phyloP scores from a whole-genome alignment of 2,113 vertebrate genomes.

The Murina feae region DNA sequence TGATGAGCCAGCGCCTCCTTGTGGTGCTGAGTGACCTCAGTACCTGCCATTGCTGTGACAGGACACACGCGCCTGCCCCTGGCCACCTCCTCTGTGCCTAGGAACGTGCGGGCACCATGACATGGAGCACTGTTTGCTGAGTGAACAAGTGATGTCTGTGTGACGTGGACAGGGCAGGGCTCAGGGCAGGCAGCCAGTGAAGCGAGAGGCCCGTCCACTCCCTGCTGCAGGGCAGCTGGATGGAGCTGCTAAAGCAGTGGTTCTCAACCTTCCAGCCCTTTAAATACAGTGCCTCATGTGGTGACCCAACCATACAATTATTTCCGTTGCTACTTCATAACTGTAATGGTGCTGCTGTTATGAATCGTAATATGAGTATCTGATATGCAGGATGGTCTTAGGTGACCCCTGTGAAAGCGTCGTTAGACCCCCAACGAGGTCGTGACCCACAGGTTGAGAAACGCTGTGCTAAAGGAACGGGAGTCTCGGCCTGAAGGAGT shows the following conservation, averaged over 20 bases:
- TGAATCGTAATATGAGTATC: no score
- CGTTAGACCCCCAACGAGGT: no score
- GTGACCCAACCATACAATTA: no score
- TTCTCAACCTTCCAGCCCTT: no score
- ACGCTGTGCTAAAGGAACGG: constrained; percentile 4
- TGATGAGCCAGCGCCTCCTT: neutral
- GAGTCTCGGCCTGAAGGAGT: neutral
- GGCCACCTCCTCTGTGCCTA: neutral
- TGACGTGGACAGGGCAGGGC: neutral
- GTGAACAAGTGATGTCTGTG: neutral
- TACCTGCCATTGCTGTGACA: rapidly evolving
- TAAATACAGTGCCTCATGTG: no score
- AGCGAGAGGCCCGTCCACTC: no score
- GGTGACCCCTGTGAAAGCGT: no score
- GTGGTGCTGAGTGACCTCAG: rapidly evolving
- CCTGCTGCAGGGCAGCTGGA: neutral
- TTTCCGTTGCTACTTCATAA: no score
- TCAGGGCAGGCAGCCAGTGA: neutral
- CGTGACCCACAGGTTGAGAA: no score
- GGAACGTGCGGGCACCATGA: neutral
- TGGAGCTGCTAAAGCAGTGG: neutral
- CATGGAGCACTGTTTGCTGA: neutral
- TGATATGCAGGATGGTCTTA: no score
- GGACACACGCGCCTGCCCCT: neutral
- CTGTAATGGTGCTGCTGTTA: no score